A percentile compares a stretch with the other conserved stretches of the same genome.
phyloP scores from a whole-genome alignment of 2,888 invertebrate genomes.

The Scaptomyza caliginosa region DNA sequence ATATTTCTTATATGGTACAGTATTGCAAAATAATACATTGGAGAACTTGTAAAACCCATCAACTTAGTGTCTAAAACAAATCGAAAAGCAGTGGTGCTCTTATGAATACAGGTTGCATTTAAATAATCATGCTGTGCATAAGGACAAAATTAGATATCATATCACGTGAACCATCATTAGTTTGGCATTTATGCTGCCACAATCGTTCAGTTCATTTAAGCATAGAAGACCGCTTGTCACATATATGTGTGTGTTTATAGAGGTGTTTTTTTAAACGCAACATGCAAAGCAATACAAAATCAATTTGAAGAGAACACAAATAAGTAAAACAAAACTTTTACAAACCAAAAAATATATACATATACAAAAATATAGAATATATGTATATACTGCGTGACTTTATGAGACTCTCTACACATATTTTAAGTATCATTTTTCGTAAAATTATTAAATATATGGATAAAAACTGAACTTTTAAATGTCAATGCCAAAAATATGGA shows the following conservation, averaged over 20 bases:
- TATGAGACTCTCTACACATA: not conserved
- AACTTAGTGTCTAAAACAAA: conserved; percentile 18
- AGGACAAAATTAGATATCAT: conserved; percentile 4
- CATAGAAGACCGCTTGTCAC: not conserved
- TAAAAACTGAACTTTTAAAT: no score
- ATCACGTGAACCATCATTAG: not conserved
- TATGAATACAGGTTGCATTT: conserved; percentile 28
- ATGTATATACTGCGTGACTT: no score
- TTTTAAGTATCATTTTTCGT: not conserved
- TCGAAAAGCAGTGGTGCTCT: conserved; percentile 18
- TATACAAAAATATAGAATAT: no score
- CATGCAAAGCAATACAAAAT: conserved; percentile 18
- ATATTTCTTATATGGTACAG: conserved; percentile 25
- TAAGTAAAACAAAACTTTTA: no score
- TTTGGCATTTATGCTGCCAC: not conserved
- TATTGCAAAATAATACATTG: conserved; percentile 28
- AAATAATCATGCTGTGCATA: conserved; percentile 45
- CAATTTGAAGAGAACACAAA: not conserved
- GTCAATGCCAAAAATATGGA: not conserved
- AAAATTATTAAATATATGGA: not conserved
- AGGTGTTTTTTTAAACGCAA: not conserved
- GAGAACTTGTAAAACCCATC: conserved; percentile 29
- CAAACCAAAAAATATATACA: no score
- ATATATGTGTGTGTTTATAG: not conserved
- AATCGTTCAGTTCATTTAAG: not conserved